These are phyloP conservation scores for Tromatobia lineatoria DNA, from an alignment of 2,888 invertebrate genomes.

Conservation along the genomic window DNA sequence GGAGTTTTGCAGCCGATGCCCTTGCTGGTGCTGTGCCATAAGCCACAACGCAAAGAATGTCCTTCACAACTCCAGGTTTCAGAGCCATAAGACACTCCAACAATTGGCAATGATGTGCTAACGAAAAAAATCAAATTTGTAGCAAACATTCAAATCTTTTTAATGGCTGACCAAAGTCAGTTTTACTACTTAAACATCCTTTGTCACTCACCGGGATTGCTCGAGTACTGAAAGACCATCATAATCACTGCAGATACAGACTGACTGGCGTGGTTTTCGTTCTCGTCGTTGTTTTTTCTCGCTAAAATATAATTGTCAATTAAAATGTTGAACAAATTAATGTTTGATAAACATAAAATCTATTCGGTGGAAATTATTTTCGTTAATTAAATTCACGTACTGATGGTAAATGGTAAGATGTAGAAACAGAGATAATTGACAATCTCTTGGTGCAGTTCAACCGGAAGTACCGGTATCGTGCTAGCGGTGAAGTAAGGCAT, in stretches of 20 bases:
- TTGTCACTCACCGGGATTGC: slow-evolving; percentile 91
- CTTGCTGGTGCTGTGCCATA: slow-evolving; percentile 97
- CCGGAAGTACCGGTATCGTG: slow-evolving; percentile 96
- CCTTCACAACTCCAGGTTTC: slow-evolving; percentile 95
- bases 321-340: slow-evolving; percentile 3
- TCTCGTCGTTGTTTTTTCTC: slow-evolving; percentile 90
- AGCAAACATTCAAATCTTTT: not conserved
- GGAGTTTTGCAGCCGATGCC: slow-evolving; percentile 97
- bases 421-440: slow-evolving; percentile 98
- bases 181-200: slow-evolving; percentile 34
- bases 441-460: slow-evolving; percentile 96
- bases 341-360: slow-evolving; percentile 12
- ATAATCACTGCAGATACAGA: slow-evolving; percentile 97
- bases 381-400: slow-evolving; percentile 87
- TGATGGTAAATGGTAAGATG: slow-evolving; percentile 97
- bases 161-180: slow-evolving; percentile 29
- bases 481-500: slow-evolving; percentile 97
- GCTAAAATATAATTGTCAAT: slow-evolving; percentile 85
- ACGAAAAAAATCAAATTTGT: not conserved
- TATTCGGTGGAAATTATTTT: not conserved
- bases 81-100: slow-evolving; percentile 98
- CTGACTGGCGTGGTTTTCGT: slow-evolving; percentile 93
- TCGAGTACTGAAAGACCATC: slow-evolving; percentile 99
- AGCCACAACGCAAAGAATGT: slow-evolving; percentile 97
- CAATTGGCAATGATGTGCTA: slow-evolving; percentile 98